Conservation (phyloP, 2,113 vertebrate species). For the Corythornis madagascariensis region DNA sequence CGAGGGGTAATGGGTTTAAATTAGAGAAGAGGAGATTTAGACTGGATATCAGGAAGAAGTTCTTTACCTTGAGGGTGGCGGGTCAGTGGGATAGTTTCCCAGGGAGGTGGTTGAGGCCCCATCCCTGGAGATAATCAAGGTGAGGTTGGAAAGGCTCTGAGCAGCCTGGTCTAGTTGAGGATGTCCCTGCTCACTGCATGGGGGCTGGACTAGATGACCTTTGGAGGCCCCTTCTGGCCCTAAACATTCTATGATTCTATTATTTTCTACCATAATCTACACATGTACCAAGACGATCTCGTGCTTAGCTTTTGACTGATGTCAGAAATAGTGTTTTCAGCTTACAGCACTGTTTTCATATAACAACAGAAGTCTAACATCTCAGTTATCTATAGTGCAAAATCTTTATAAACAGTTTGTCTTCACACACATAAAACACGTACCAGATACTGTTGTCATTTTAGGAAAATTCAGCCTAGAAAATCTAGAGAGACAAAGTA, state of each 20-base stretch:
- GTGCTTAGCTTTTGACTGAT: background rate
- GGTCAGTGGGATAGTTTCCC: no score
- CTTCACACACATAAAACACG: rapidly evolving
- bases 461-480: background rate
- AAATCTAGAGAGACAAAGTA: background rate
- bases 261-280: background rate
- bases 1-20: no score
- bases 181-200: no score
- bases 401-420: background rate
- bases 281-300: background rate
- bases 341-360: background rate
- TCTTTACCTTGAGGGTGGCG: no score
- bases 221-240: no score
- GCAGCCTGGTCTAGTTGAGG: no score
- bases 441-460: background rate
- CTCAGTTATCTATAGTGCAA: background rate
- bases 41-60: no score
- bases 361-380: background rate
- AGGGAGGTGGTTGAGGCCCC: no score
- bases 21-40: no score
- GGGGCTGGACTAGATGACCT: no score
- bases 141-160: no score
- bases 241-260: background rate
- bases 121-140: no score
- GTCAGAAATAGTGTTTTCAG: background rate